These are phyloP conservation scores for Semaprochilodus insignis DNA, from an alignment of 2,797 vertebrate species.

Conservation along the genomic window DNA sequence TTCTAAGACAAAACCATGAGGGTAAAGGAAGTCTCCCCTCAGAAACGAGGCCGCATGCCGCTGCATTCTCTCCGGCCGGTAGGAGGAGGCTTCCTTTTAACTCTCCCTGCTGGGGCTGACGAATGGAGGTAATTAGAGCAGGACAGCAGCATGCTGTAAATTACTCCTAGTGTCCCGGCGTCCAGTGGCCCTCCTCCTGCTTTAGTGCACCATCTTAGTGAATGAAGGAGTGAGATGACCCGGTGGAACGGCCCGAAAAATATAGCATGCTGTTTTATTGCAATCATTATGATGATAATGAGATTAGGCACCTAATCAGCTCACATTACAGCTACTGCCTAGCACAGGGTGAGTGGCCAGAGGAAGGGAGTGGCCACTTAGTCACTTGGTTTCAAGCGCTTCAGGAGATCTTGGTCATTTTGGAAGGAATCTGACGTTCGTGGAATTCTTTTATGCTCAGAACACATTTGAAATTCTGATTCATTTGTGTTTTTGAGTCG, in stretches of 20 bases:
- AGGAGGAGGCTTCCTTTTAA: slow-evolving; percentile 29
- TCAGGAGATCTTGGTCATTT: background rate
- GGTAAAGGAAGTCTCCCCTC: background rate
- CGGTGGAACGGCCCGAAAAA: slow-evolving; percentile 24
- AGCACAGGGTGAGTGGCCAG: background rate
- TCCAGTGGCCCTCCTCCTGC: slow-evolving; percentile 15
- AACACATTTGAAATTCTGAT: too few species aligned
- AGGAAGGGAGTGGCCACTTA: background rate
- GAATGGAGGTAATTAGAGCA: slow-evolving; percentile 53
- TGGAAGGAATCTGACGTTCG: too few species aligned
- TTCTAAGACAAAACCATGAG: background rate
- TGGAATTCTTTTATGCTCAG: too few species aligned
- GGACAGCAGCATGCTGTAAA: slow-evolving; percentile 44
- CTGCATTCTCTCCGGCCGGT: background rate
- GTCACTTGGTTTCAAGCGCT: background rate
- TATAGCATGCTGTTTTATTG: slow-evolving; percentile 51
- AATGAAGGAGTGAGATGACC: slow-evolving; percentile 13
- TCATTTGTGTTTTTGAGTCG: too few species aligned
- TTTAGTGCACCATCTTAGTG: slow-evolving; percentile 22
- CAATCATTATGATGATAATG: slow-evolving; percentile 45
- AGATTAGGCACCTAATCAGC: slow-evolving; percentile 54
- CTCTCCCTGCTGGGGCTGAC: slow-evolving; percentile 34
- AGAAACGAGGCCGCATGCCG: background rate
- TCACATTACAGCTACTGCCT: slow-evolving; percentile 42
- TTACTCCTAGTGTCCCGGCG: slow-evolving; percentile 35